Evolutionary conservation across 2,113 vertebrate species (phyloP), one percentile per base, ranked within the genome.

Genomic region (Erythrolamprus reginae): DNA sequence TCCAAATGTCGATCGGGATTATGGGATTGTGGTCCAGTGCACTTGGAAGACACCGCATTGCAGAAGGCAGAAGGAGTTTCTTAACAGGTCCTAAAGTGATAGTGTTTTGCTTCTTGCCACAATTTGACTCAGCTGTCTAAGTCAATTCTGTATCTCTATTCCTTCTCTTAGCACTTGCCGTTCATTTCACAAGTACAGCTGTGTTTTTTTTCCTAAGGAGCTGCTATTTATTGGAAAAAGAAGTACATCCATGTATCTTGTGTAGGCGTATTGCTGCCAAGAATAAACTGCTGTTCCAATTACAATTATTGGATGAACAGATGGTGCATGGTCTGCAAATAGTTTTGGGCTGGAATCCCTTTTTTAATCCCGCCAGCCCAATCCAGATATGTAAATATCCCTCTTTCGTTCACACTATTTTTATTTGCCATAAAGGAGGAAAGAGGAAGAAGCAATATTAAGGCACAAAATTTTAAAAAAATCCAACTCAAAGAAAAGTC

Each of bases 271-370:
- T 48, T 23, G 70, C 33, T 0, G 17, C 45, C 0, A 0, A 17
- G 85, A 13, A 86, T 91, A 90, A 82, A 87, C 48, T 24, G 3
- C 3, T 82, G 90, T 56, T 91, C 92, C 48, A 48, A 10, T 93
- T 56, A 87, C 53, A 58, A 82, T 19, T 38, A 21, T 28, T 23
- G 24, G 91, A 33, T 88, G 91, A 52, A 38, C 0, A 1, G 55
- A 84, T 42, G 87, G 70, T 2, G 55, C 86, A 9, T 8, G 90
- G 56, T 92, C 93, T 93, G 91, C 91, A 91, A 85, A 51, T 7
- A 21, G 1, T 65, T 91, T 70, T 84, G 15, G 87, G 87, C 13
- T 83, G 92, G 77, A 50, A 70, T 45, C 70, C 86, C 65, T 17
- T 28, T 0, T 45, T 70, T 15, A 86, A 86, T 88, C 89, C 90